These are phyloP conservation scores for Enteromius trimaculatus DNA, from an alignment of 2,797 vertebrate genomes.

Conservation along the genomic window DNA sequence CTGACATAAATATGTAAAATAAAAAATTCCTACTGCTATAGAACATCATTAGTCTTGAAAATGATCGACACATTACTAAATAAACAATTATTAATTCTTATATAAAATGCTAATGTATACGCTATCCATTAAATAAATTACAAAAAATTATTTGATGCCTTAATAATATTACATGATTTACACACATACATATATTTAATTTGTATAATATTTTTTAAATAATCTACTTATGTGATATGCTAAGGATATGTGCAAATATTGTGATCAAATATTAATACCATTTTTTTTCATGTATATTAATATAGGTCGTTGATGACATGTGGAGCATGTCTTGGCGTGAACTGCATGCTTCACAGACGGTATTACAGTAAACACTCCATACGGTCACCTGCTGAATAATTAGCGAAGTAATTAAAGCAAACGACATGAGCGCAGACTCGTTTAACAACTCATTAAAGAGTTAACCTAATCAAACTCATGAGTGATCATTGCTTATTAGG, in stretches of 20 bases:
- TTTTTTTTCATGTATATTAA: background rate
- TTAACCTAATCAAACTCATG: constrained; percentile 42
- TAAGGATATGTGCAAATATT: background rate
- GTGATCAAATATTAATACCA: background rate
- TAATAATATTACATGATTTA: too few species aligned
- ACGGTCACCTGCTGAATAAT: constrained; percentile 11
- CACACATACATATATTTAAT: too few species aligned
- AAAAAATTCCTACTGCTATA: background rate
- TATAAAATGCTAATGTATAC: too few species aligned
- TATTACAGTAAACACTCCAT: constrained; percentile 18
- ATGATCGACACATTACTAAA: too few species aligned
- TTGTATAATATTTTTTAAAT: background rate
- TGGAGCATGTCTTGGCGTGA: background rate
- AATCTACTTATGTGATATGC: background rate
- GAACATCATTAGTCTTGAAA: background rate
- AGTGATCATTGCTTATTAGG: constrained; percentile 32
- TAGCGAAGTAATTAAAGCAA: constrained; percentile 49
- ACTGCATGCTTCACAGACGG: background rate
- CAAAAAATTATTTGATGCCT: too few species aligned
- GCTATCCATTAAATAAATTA: too few species aligned
- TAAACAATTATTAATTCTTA: too few species aligned
- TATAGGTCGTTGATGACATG: background rate
- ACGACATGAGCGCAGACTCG: constrained; percentile 19
- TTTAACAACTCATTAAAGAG: constrained; percentile 53
- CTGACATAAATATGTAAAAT: background rate